Evolutionary conservation across 2,113 vertebrate genomes (phyloP).

Genomic region (Lophura nycthemera): DNA sequence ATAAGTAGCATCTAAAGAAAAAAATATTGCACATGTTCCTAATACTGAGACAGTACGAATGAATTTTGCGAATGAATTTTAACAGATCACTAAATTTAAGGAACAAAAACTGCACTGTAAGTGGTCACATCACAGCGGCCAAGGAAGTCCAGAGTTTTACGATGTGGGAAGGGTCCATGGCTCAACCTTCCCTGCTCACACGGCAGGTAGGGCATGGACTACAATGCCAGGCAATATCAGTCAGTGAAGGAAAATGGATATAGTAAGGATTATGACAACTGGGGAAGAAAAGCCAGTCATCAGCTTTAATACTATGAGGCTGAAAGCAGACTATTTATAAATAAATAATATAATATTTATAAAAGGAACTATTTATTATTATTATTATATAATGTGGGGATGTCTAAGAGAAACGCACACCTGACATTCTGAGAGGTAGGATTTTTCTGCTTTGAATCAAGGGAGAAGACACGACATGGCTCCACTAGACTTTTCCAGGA

Average conservation of each 20-base stretch:
- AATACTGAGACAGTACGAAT: not conserved
- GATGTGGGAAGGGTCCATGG: not conserved
- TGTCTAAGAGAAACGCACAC: not conserved
- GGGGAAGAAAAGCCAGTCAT: not conserved
- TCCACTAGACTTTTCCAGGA: not conserved
- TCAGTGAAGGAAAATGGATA: not conserved
- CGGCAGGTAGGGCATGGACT: not conserved
- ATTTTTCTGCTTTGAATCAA: not conserved
- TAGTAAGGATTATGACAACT: not conserved
- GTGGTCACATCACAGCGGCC: not conserved
- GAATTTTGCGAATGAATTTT: not conserved
- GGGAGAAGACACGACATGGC: rapidly evolving
- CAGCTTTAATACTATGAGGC: not conserved
- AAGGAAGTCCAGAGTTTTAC: not conserved
- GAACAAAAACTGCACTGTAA: not conserved
- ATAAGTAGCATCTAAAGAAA: not conserved
- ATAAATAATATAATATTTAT: no score
- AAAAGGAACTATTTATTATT: not conserved
- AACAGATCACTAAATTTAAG: not conserved
- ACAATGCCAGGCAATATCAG: not conserved
- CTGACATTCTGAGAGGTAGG: not conserved
- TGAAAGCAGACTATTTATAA: not conserved
- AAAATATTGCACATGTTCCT: not conserved
- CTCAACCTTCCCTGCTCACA: not conserved
- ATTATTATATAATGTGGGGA: not conserved